phyloP scores from a whole-genome alignment of 2,797 vertebrate species.

The Oreonectes daqikongensis region DNA sequence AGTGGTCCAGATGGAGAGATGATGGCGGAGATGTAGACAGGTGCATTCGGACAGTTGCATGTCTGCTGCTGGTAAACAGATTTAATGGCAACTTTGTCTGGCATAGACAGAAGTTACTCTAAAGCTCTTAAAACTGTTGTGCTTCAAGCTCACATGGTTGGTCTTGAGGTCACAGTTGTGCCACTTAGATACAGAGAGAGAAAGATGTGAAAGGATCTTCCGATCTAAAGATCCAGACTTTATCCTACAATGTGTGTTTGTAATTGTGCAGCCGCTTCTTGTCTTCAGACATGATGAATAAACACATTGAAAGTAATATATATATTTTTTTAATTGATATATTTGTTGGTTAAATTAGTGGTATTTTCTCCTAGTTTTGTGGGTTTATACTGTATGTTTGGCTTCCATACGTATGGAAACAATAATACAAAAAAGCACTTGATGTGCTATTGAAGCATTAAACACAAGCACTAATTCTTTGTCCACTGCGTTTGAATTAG shows the following conservation, averaged over 20 bases:
- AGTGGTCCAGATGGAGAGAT: slow-evolving; percentile 18
- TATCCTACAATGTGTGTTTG: too few relatives aligned
- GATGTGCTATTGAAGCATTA: slow-evolving; percentile 19
- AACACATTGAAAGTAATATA: too few relatives aligned
- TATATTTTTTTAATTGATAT: neutral
- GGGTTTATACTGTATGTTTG: neutral
- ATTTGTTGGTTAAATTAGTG: neutral
- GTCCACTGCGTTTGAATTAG: neutral
- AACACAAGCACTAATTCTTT: slow-evolving; percentile 7
- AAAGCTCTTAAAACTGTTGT: neutral
- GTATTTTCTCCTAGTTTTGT: neutral
- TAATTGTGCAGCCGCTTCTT: too few relatives aligned
- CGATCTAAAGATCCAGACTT: too few relatives aligned
- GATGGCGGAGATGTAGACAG: neutral
- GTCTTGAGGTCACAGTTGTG: too few relatives aligned
- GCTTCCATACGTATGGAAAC: neutral
- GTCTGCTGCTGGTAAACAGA: slow-evolving; percentile 5
- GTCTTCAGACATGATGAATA: too few relatives aligned
- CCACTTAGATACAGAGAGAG: too few relatives aligned
- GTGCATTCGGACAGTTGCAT: slow-evolving; percentile 19
- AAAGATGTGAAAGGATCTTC: too few relatives aligned
- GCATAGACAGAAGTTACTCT: neutral
- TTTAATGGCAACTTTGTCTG: slow-evolving; percentile 23
- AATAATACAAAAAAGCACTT: neutral
- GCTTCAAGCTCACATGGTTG: neutral